Percentiles rank a stretch among this genome's conserved stretches.
Conservation (phyloP, 2,797 vertebrate species). For the Cichlasoma orientale region DNA sequence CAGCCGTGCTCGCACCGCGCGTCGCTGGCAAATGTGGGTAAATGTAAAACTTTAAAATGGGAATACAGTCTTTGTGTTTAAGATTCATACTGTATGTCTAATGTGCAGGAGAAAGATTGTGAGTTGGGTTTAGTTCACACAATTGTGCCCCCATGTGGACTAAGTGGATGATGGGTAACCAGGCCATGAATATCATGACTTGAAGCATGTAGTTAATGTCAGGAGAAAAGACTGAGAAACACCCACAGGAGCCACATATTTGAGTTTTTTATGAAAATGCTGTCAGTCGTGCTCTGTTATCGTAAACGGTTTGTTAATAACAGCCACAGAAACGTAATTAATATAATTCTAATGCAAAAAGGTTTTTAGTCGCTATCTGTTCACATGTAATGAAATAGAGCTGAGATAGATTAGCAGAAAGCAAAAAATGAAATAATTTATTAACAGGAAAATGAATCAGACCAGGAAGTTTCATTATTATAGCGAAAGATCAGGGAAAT, state of each 20-base stretch:
- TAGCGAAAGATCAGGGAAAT: slow-evolving; percentile 2
- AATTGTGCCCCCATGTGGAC: slow-evolving; percentile 73
- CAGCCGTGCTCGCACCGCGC: slow-evolving; percentile 33
- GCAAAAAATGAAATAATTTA: slow-evolving; percentile 74
- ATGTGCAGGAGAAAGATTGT: slow-evolving; percentile 30
- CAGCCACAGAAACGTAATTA: not conserved
- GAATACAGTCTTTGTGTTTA: slow-evolving; percentile 14
- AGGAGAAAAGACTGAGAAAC: slow-evolving; percentile 10
- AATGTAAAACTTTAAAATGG: slow-evolving; percentile 16
- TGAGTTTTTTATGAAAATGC: not conserved
- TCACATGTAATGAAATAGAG: slow-evolving; percentile 2
- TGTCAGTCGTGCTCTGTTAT: not conserved
- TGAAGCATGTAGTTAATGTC: slow-evolving; percentile 1
- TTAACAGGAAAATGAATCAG: slow-evolving; percentile 82
- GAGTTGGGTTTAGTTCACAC: slow-evolving; percentile 60
- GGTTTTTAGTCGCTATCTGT: not conserved
- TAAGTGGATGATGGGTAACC: slow-evolving; percentile 27
- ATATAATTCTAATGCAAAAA: not conserved
- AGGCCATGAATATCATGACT: not conserved
- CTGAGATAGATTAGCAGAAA: not conserved
- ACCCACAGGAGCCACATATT: not conserved
- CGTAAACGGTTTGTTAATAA: not conserved
- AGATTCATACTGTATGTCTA: slow-evolving; percentile 12
- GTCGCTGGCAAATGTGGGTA: slow-evolving; percentile 40
- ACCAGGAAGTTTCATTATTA: slow-evolving; percentile 66